Conservation (phyloP, 2,113 vertebrate genomes). For the Sebastes schlegelii region DNA sequence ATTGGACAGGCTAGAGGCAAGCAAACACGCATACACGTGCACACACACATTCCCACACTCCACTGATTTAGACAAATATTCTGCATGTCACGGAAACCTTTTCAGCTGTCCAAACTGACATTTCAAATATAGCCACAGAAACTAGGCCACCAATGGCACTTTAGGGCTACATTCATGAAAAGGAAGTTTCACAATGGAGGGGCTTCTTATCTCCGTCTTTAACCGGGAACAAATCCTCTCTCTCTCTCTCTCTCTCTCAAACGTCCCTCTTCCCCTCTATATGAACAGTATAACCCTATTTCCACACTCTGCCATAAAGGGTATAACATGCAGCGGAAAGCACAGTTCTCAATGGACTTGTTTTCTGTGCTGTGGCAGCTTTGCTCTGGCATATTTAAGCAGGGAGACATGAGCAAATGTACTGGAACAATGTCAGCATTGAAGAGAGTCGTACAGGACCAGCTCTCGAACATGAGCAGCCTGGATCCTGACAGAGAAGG, state of each 20-base stretch:
- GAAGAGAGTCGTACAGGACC: slow-evolving; percentile 7
- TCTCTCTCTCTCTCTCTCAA: not conserved
- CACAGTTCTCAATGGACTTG: slow-evolving; percentile 24
- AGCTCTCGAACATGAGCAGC: slow-evolving; percentile 1
- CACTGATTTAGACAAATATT: slow-evolving; percentile 38
- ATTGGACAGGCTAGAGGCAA: slow-evolving; percentile 15
- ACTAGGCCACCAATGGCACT: slow-evolving; percentile 68
- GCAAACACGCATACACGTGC: not conserved
- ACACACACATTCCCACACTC: not conserved
- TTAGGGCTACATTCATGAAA: slow-evolving; percentile 63
- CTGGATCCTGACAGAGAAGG: not conserved
- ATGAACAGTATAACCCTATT: slow-evolving; percentile 32
- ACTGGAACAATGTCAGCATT: slow-evolving; percentile 42
- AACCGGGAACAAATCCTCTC: slow-evolving; percentile 55
- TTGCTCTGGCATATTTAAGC: slow-evolving; percentile 44
- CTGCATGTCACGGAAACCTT: slow-evolving; percentile 40
- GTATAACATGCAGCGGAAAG: slow-evolving; percentile 9
- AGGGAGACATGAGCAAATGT: slow-evolving; percentile 17
- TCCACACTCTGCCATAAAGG: slow-evolving; percentile 37
- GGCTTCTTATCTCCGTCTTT: slow-evolving; percentile 60
- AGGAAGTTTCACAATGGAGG: slow-evolving; percentile 57
- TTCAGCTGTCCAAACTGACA: slow-evolving; percentile 65
- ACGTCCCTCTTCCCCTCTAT: slow-evolving; percentile 29
- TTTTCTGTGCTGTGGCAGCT: slow-evolving; percentile 47
- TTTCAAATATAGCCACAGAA: slow-evolving; percentile 72